Evolutionary conservation across 2,888 invertebrate species (phyloP), one percentile per base, ranked within the genome.

Genomic region (Alloscopus bannaensis): DNA sequence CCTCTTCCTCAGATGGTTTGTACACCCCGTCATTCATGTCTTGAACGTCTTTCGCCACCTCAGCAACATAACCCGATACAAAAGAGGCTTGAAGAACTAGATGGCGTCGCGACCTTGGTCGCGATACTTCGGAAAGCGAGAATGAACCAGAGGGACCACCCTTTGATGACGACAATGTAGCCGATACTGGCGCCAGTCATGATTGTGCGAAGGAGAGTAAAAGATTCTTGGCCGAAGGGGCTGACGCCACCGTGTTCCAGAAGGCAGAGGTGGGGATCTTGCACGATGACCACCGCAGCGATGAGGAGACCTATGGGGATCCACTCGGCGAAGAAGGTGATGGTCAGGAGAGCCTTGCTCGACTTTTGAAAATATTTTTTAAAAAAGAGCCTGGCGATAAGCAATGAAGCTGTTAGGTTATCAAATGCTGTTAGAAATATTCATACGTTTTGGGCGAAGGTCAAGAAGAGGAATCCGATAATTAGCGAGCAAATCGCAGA

Each of bases 171-270:
- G 29, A 8, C 55, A 8, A 36, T 18, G 52, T 72, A 64, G 1
- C 11, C 29, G 8, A 18, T 42, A 13, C 42, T 42, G 8, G 22
- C n/a, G 42, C 42, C 52, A 6, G 42, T 52, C 2, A 64, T 52
- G 3, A 40, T 20, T 2, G 72, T 72, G 28, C 31, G 64, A 36
- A 64, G n/a, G n/a, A 42, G 24, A n/a, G 1, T n/a, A 4, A 42
- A 40, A 0, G 64, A 55, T 6, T 28, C n/a, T 1, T 1, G 6
- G 20, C 42, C 26, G 3, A 16, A 11, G 0, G 16, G 13, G 16
- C 72, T 64, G 3, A 72, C 45, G 24, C 72, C 72, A 2, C 55
- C 64, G 26, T 62, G 55, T 42, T 72, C 64, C 2, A 64, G 24
- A 1, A 72, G 20, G 20, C 72, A 72, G 3, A 72, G 55, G 28